Percentiles rank a stretch among this genome's conserved stretches.
These are phyloP conservation scores for Agriotes lineatus DNA, from an alignment of 2,888 invertebrate genomes.

Conservation along the genomic window DNA sequence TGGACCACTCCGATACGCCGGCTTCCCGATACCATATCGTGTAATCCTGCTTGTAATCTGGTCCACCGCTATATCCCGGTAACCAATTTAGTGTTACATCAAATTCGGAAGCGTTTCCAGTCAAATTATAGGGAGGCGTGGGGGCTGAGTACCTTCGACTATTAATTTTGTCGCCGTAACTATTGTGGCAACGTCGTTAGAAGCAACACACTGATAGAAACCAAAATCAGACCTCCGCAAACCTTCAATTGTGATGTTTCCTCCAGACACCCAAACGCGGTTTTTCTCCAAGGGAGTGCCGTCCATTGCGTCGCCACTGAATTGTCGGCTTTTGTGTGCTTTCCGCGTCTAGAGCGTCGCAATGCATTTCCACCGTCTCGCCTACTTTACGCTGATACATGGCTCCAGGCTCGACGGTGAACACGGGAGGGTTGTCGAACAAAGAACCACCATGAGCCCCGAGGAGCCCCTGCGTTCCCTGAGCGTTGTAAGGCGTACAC, in stretches of 20 bases:
- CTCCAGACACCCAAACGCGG: conserved; percentile 82
- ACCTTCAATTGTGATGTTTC: conserved; percentile 92
- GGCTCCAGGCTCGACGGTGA: conserved; percentile 89
- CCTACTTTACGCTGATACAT: conserved; percentile 92
- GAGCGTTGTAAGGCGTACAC: conserved; percentile 95
- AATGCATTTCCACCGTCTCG: conserved; percentile 94
- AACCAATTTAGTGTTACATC: conserved; percentile 93
- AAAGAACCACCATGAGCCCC: conserved; percentile 78
- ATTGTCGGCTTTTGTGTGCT: conserved; percentile 92
- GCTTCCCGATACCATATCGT: conserved; percentile 94
- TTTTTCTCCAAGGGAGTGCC: conserved; percentile 85
- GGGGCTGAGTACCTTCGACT: conserved; percentile 95
- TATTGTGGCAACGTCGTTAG: conserved; percentile 96
- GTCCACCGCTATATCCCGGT: conserved; percentile 95
- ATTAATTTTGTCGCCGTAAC: conserved; percentile 90
- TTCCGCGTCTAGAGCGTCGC: conserved; percentile 92
- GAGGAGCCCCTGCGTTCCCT: conserved; percentile 96
- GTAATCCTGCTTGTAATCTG: conserved; percentile 95
- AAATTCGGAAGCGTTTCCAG: conserved; percentile 90
- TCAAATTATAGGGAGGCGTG: conserved; percentile 96
- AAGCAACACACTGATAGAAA: conserved; percentile 94
- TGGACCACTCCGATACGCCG: conserved; percentile 91
- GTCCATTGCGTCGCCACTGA: conserved; percentile 90
- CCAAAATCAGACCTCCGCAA: conserved; percentile 92
- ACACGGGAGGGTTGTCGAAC: conserved; percentile 95